Percentiles rank a stretch among this genome's conserved stretches.
Conservation (phyloP, 2,888 invertebrate genomes). For the Lithophane leautieri region DNA sequence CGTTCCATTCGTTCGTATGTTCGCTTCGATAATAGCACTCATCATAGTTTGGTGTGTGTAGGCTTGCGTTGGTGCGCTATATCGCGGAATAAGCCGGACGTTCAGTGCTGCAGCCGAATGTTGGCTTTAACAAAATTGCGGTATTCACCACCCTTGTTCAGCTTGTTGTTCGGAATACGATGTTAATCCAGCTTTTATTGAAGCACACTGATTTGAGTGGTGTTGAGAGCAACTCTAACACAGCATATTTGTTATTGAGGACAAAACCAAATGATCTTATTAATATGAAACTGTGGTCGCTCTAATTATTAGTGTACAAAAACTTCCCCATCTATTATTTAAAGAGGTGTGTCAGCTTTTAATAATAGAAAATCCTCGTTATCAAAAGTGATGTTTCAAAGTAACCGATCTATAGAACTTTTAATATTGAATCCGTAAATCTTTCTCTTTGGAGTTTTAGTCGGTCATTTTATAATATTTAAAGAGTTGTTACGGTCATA, state of each 20-base stretch:
- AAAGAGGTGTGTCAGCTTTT: constrained; percentile 4
- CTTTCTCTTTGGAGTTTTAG: constrained; percentile 6
- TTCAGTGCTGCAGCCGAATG: constrained; percentile 30
- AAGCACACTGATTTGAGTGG: constrained; percentile 34
- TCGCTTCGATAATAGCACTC: constrained; percentile 36
- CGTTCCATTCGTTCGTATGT: constrained; percentile 35
- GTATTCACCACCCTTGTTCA: constrained; percentile 31
- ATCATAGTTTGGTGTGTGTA: constrained; percentile 26
- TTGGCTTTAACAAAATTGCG: constrained; percentile 37
- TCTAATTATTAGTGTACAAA: no score
- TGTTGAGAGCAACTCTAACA: neutral
- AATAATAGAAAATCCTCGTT: constrained; percentile 12
- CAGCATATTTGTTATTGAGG: constrained; percentile 3
- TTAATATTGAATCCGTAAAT: constrained; percentile 26
- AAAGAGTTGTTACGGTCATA: constrained; percentile 11
- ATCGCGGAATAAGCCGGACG: constrained; percentile 42
- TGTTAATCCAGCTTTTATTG: constrained; percentile 45
- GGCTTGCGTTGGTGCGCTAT: constrained; percentile 20
- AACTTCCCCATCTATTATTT: no score
- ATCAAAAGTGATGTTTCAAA: neutral
- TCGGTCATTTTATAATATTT: constrained; percentile 26
- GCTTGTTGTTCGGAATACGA: constrained; percentile 30
- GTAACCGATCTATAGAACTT: constrained; percentile 1
- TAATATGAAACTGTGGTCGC: no score
- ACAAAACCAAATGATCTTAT: neutral